Evolutionary conservation across 2,113 vertebrate species (phyloP), one percentile per base, ranked within the genome.

Genomic region (Terrapene triunguis): DNA sequence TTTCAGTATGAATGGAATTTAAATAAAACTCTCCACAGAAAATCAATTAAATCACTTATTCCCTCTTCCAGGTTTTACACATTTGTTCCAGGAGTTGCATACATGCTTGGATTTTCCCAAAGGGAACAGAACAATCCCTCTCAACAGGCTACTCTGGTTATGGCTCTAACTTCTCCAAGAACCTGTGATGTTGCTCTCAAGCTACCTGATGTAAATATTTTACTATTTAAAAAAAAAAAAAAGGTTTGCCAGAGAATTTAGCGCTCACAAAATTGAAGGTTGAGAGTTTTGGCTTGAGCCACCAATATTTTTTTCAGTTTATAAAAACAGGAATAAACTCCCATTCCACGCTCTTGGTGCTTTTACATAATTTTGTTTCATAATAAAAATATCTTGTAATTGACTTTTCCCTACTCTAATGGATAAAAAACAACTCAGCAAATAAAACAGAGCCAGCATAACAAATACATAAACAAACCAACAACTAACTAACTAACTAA

Each of bases 101-200:
- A 97, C 17, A 0, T 97, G 72, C 88, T 97, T 87, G 97, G 97
- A 50, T 93, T 98, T 65, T 97, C 97, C 62, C 83, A 97, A 84
- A 90, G 8, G 48, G 97, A 96, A 82, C 96, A 87, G 69, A 96
- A 25, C 10, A 97, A 99, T 93, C 85, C 82, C 24, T 76, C 90
- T 22, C 98, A 94, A 24, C 93, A 98, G 88, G 92, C 98, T 55
- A 98, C 97, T 51, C 14, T 98, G 4, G 97, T 98, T 72, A 80
- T 98, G 51, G 96, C 98, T 93, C 97, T 98, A 83, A 94, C 97
- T 62, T 98, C 98, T 92, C 97, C 98, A 47, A 98, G 87, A 90
- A 98, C 92, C n/a, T 82, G 98, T 4, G 96, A 98, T 76, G 0
- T 98, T 10, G 96, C 99, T 85, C 91, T 98, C 78, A 98, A 98